Percentiles rank a stretch among this genome's conserved stretches.
Conservation (phyloP, 2,797 vertebrate species). For the Ficedula albicollis region DNA sequence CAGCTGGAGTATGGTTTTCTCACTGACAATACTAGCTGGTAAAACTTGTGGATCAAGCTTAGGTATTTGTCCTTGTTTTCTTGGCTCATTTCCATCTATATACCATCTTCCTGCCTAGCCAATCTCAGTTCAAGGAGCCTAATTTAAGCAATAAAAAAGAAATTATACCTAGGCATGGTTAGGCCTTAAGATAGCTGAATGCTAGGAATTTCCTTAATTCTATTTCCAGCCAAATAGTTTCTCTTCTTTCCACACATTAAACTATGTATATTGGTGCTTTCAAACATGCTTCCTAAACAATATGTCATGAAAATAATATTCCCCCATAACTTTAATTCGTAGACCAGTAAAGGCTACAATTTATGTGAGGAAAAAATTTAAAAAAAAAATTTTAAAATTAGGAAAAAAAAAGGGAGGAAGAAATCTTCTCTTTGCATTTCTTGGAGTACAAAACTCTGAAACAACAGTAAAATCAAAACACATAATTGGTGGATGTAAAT, state of each 20-base stretch:
- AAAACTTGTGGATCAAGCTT: background rate
- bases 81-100: background rate
- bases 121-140: background rate
- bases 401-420: accelerated
- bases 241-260: background rate
- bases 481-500: background rate
- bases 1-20: background rate
- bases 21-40: background rate
- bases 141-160: background rate
- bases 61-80: background rate
- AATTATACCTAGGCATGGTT: background rate
- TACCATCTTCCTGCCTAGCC: background rate
- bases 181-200: background rate
- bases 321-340: background rate
- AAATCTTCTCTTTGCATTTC: background rate
- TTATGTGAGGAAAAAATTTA: too few species aligned
- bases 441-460: background rate
- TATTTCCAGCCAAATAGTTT: background rate
- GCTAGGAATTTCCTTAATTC: background rate
- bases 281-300: background rate
- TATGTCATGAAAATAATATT: background rate
- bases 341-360: background rate
- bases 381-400: too few species aligned
- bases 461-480: background rate
- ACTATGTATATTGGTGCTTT: background rate